phyloP scores from a whole-genome alignment of 30 jellyfish, hydroid and myxozoan species.

The Hydra vulgaris region DNA sequence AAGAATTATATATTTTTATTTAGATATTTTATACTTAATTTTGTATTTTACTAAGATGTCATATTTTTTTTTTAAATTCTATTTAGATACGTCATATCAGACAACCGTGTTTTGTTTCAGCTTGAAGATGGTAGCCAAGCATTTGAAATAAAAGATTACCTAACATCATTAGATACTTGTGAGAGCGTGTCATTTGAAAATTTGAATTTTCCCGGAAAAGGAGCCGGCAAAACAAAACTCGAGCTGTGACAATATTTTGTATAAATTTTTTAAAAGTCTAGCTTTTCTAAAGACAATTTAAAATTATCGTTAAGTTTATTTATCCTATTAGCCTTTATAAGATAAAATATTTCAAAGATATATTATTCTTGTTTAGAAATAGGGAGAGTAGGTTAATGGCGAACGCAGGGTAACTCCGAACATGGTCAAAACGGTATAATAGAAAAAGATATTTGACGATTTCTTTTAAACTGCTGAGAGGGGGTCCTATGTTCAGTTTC shows the following conservation, averaged over 20 bases:
- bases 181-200: slow-evolving; percentile 61
- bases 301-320: too few relatives aligned
- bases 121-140: slow-evolving; percentile 84
- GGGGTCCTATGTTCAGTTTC: too few relatives aligned
- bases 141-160: slow-evolving; percentile 57
- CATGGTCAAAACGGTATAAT: too few relatives aligned
- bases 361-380: too few relatives aligned
- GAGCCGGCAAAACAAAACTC: slow-evolving; percentile 15
- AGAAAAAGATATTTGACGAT: too few relatives aligned
- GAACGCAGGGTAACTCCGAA: too few relatives aligned
- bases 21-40: too few relatives aligned
- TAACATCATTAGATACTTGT: slow-evolving; percentile 44
- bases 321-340: too few relatives aligned
- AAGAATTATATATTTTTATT: too few relatives aligned
- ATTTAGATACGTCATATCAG: slow-evolving; percentile 58
- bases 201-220: slow-evolving; percentile 38
- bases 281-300: background rate
- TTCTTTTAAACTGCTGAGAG: too few relatives aligned
- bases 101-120: slow-evolving; percentile 54
- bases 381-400: too few relatives aligned
- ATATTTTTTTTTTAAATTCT: background rate
- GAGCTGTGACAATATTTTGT: background rate
- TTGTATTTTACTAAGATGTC: background rate
- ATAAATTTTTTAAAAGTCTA: background rate
- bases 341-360: too few relatives aligned